These are phyloP conservation scores for Epinotia ramella DNA, from an alignment of 2,888 invertebrate species.

Conservation along the genomic window DNA sequence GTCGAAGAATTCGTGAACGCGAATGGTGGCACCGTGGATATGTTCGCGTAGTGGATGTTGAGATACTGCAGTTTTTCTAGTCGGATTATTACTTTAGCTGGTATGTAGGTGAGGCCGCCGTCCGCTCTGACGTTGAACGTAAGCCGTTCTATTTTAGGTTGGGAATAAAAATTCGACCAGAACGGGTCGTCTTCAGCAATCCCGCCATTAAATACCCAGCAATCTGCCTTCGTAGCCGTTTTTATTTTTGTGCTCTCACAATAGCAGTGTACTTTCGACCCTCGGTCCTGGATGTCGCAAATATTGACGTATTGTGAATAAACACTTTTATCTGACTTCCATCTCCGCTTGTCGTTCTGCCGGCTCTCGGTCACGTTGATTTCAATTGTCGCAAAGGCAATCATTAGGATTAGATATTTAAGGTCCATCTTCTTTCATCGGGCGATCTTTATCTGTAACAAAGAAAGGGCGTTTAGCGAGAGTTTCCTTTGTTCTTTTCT, in stretches of 20 bases:
- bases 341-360: conserved; percentile 78
- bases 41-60: conserved; percentile 90
- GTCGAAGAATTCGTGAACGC: conserved; percentile 91
- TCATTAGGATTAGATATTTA: conserved; percentile 80
- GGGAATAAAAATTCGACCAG: conserved; percentile 91
- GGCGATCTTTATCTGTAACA: conserved; percentile 76
- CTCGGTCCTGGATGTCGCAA: conserved; percentile 84
- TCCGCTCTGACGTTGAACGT: conserved; percentile 89
- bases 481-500: conserved; percentile 59
- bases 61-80: conserved; percentile 88
- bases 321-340: conserved; percentile 75
- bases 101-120: conserved; percentile 89
- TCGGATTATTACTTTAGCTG: conserved; percentile 88
- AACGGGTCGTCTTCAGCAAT: conserved; percentile 89
- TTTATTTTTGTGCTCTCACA: conserved; percentile 86
- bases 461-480: conserved; percentile 63
- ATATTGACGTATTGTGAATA: conserved; percentile 83
- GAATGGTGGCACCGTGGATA: conserved; percentile 88
- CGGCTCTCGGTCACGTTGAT: conserved; percentile 80
- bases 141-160: conserved; percentile 88
- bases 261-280: conserved; percentile 87
- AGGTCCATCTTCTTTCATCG: conserved; percentile 76
- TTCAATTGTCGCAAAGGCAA: conserved; percentile 78
- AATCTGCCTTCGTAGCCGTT: conserved; percentile 89
- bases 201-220: conserved; percentile 90